Percentiles rank a stretch among this genome's conserved stretches.
Evolutionary conservation across 2,888 invertebrate species (phyloP).

Genomic region (Crepidodera aurea): DNA sequence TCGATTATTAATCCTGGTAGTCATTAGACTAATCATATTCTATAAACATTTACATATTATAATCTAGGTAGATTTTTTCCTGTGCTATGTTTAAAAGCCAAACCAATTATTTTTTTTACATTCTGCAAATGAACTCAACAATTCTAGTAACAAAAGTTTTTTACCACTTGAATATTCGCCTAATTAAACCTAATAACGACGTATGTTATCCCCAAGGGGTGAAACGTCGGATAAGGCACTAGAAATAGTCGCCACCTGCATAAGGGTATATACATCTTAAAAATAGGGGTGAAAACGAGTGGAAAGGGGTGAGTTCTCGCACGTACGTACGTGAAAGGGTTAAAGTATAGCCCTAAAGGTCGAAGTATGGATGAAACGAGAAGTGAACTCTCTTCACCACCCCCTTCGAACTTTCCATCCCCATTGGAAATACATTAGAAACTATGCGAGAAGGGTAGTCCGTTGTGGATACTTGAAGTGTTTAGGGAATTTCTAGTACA

Average conservation of each 20-base stretch:
- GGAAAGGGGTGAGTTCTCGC: conserved; percentile 35
- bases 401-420: conserved; percentile 43
- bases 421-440: conserved; percentile 56
- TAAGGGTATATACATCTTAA: conserved; percentile 29
- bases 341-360: conserved; percentile 38
- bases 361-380: conserved; percentile 32
- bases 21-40: too few relatives aligned
- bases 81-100: too few relatives aligned
- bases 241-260: conserved; percentile 38
- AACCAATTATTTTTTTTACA: too few relatives aligned
- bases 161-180: conserved; percentile 5
- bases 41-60: too few relatives aligned
- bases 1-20: too few relatives aligned
- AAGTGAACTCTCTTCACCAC: conserved; percentile 16
- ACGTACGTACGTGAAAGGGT: conserved; percentile 38
- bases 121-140: too few relatives aligned
- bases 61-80: too few relatives aligned
- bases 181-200: conserved; percentile 28
- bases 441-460: conserved; percentile 42
- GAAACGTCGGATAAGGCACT: conserved; percentile 32
- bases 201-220: neutral
- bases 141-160: neutral
- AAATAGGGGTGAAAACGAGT: conserved; percentile 31
- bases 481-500: conserved; percentile 19
- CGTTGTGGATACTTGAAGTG: conserved; percentile 17